Evolutionary conservation across 2,113 vertebrate species (phyloP).

Genomic region (Mionectes macconnelli): DNA sequence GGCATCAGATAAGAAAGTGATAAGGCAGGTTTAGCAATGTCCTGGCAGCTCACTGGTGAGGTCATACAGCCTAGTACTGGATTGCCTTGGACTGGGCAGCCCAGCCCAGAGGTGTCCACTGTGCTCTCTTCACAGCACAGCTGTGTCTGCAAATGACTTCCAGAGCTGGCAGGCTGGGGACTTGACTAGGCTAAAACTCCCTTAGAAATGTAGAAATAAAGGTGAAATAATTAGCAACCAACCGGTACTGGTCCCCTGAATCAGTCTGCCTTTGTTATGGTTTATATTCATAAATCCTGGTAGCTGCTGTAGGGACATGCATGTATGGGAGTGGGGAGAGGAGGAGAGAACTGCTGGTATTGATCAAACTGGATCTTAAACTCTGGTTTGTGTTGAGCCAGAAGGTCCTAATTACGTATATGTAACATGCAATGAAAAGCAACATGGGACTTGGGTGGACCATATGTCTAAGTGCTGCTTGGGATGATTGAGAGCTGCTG

Average conservation of each 20-base stretch:
- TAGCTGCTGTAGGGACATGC: background rate
- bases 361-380: conserved; percentile 4
- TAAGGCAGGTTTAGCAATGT: background rate
- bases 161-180: background rate
- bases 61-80: background rate
- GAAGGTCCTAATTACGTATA: background rate
- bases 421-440: background rate
- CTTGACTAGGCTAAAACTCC: background rate
- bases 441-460: background rate
- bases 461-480: background rate
- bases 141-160: background rate
- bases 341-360: background rate
- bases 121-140: fast-evolving
- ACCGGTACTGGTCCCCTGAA: background rate
- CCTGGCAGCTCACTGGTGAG: background rate
- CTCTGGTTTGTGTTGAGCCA: background rate
- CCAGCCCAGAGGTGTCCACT: background rate
- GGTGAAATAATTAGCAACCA: background rate
- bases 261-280: background rate
- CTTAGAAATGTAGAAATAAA: background rate
- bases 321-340: background rate
- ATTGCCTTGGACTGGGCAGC: background rate
- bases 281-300: background rate
- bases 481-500: background rate
- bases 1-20: background rate